Evolutionary conservation across 2,113 vertebrate species (phyloP), one percentile per base, ranked within the genome.

Genomic region (Camelus bactrianus): DNA sequence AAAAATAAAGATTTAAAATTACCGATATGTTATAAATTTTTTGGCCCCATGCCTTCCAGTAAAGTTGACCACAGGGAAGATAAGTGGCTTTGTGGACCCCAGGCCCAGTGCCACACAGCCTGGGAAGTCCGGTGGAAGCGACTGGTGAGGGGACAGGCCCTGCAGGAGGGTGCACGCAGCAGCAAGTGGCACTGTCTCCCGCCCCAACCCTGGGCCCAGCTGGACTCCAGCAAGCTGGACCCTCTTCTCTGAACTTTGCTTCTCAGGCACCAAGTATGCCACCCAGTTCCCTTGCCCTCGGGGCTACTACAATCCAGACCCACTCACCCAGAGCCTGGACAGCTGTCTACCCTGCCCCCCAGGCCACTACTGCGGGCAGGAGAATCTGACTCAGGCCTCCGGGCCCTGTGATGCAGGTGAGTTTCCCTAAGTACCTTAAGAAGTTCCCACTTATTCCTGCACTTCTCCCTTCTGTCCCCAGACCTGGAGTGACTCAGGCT

Each of bases 291-390:
- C 99, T 65, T 99, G 99, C 93, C 99, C 99, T 64, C 99, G 99
- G 46, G 99, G 99, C 56, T 99, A 99, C 98, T 99, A 99, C 96
- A 99, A 99, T 98, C 99, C 99, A 1, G 99, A 99, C 75, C 95
- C 98, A 30, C 98, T 99, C 99, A 99, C 99, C 56, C 99, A 99
- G 95, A 99, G 99, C 96, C 94, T 99, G 98, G 99, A 99, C 90
- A 99, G 99, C 98, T 99, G 99, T 98, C 98, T 99, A 93, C 99
- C 99, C 54, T 99, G 99, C 93, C 99, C 99, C 0, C 99, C 99
- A 6, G 99, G 99, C 54, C 98, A 99, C 98, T 99, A 99, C 98
- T 99, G 99, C 24, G 99, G 99, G 67, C 98, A 99, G 96, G 99
- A 99, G 97, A 99, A 98, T 83, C 98, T 99, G 96, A 99, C 99